These are phyloP conservation scores for Lycaon pictus DNA, from an alignment of 2,113 vertebrate genomes.

Conservation along the genomic window DNA sequence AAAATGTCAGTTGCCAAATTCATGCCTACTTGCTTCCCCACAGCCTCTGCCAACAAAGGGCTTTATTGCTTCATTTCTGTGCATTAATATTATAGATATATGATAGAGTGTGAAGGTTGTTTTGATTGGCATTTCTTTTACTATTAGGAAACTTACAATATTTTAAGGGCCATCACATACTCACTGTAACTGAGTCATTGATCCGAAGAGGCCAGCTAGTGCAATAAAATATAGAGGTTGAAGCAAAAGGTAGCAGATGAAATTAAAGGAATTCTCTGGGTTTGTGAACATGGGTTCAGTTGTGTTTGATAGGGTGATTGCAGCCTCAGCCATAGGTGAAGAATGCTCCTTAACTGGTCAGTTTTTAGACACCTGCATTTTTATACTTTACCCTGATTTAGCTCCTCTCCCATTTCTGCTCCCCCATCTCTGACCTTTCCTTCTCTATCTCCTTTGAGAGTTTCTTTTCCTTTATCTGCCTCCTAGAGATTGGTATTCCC, in stretches of 20 bases:
- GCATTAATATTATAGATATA: neutral
- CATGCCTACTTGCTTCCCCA: neutral
- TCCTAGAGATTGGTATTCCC: neutral
- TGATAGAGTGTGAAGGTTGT: neutral
- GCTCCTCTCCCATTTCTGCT: neutral
- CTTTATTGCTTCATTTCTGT: conserved; percentile 19
- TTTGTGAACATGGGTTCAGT: neutral
- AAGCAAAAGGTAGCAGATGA: neutral
- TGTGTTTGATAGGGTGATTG: neutral
- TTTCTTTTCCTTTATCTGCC: neutral
- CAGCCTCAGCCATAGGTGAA: neutral
- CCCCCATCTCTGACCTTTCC: neutral
- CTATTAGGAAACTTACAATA: neutral
- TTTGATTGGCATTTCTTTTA: conserved; percentile 28
- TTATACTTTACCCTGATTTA: neutral
- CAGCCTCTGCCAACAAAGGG: neutral
- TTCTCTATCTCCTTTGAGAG: neutral
- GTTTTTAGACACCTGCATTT: neutral
- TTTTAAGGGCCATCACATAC: neutral
- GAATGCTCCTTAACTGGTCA: neutral
- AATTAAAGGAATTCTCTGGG: neutral
- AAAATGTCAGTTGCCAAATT: neutral
- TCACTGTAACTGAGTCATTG: neutral
- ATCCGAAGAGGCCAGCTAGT: neutral
- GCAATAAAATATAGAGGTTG: neutral